These are phyloP conservation scores for Drosophila pruinosa DNA, from an alignment of 1,140 invertebrate genomes.

Conservation along the genomic window DNA sequence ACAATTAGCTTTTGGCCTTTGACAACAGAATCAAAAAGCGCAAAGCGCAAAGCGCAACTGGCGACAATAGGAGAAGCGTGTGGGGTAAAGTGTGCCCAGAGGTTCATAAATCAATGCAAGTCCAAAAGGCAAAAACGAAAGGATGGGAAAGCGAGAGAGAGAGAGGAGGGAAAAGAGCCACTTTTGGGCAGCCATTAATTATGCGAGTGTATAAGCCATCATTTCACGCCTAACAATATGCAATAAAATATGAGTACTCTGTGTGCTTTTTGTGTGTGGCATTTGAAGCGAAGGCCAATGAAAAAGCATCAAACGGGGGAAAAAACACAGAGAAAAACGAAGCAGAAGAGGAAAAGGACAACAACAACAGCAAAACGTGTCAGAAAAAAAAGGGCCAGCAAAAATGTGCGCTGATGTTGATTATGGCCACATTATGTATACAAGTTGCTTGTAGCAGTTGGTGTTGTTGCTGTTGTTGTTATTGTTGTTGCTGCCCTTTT, in stretches of 20 bases:
- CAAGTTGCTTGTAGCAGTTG: slow-evolving; percentile 60
- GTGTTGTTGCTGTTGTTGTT: slow-evolving; percentile 35
- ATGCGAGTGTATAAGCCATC: slow-evolving; percentile 55
- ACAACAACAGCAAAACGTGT: slow-evolving; percentile 9
- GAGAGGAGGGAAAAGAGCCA: neutral
- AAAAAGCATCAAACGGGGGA: slow-evolving; percentile 5
- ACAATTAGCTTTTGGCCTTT: slow-evolving; percentile 37
- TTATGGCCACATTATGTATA: slow-evolving; percentile 74
- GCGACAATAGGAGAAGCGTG: neutral
- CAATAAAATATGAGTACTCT: slow-evolving; percentile 61
- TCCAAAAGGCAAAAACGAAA: slow-evolving; percentile 8
- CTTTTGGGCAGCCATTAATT: slow-evolving; percentile 54
- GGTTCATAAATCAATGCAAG: slow-evolving; percentile 46
- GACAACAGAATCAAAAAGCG: neutral
- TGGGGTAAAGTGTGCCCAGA: neutral
- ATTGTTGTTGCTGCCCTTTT: slow-evolving; percentile 12
- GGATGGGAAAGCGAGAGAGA: neutral
- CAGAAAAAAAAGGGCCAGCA: slow-evolving; percentile 17
- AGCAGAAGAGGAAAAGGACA: neutral
- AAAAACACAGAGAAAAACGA: slow-evolving; percentile 3
- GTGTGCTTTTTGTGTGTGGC: slow-evolving; percentile 5
- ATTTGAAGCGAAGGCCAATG: slow-evolving; percentile 27
- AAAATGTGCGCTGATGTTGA: slow-evolving; percentile 57
- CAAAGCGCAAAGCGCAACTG: slow-evolving; percentile 7
- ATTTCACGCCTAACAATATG: slow-evolving; percentile 67